phyloP scores from a whole-genome alignment of 2,888 invertebrate genomes.

The Drosophila limbata region DNA sequence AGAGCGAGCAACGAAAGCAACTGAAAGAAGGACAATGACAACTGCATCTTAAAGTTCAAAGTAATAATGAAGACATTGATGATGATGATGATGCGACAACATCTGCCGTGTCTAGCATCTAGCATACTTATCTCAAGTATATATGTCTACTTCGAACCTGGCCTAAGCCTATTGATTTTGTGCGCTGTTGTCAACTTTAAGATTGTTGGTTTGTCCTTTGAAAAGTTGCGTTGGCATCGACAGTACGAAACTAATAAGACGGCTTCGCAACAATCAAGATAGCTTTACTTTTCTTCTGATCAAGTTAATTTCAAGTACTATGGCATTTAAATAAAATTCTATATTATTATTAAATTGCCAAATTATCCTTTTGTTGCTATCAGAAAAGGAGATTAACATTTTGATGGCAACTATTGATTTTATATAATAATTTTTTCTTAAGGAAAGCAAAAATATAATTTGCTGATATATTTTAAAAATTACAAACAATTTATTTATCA shows the following conservation, averaged over 20 bases:
- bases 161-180: conserved; percentile 40
- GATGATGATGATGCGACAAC: conserved; percentile 19
- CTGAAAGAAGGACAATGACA: not conserved
- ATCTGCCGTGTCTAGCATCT: conserved; percentile 21
- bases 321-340: too few relatives aligned
- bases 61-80: conserved; percentile 24
- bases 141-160: not conserved
- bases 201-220: not conserved
- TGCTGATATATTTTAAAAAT: too few relatives aligned
- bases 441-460: too few relatives aligned
- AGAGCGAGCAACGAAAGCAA: not conserved
- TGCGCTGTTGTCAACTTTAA: conserved; percentile 15
- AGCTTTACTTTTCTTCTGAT: not conserved
- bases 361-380: too few relatives aligned
- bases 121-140: not conserved
- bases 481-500: too few relatives aligned
- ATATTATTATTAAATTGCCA: too few relatives aligned
- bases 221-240: conserved; percentile 15
- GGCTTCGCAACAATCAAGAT: not conserved
- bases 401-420: too few relatives aligned
- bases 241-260: not conserved
- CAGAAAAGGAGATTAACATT: too few relatives aligned
- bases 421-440: too few relatives aligned
- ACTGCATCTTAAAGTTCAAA: conserved; percentile 36
- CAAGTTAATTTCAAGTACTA: not conserved